Base-by-base conservation (phyloP, 2,888 invertebrate species). In the Heliconius ismenius region DNA sequence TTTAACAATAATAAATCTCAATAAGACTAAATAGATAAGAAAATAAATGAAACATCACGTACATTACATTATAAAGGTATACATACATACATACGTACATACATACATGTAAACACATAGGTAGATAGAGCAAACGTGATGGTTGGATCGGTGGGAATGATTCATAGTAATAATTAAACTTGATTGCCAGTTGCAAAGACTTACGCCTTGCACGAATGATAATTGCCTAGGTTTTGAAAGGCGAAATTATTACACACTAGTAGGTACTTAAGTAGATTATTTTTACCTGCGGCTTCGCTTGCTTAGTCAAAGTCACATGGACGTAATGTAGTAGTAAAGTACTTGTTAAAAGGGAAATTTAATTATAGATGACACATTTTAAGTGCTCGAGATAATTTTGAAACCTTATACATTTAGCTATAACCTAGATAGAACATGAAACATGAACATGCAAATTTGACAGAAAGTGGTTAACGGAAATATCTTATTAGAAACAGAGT, bases 121-220 rank as follows among this genome's bases (percentile, higher is more conserved):
- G 10, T 28, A 69, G 62, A 73, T 62, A 73, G 36, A 39, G 26
- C 70, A 18, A 36, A 39, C 24, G 58, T 60, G 76, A 72, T n/a
- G 64, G 54, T 58, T 58, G 36, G 32, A 58, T 58, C 60, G 62
- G 63, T 77, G 69, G 54, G 77, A 77, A 74, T 77, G 77, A 74
- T 24, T 77, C 74, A 69, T 64, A 43, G 26, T 64, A 58, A 65
- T 76, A 76, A 76, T 76, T 76, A 76, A 69, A 75, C 72, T 39
- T 58, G 72, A 72, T 76, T 39, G n/a, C 62, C 60, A 72, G 63
- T 60, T 64, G 54, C 39, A 49, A 62, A 63, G 60, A 73, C 36
- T 58, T 65, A 65, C 76, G 65, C 72, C 54, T 70, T 70, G 70
- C 72, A 36, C 36, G 43, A 76, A 76, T 36, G 72, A 54, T 76